Percentiles rank a stretch among this genome's conserved stretches.
phyloP scores from a whole-genome alignment of 2,888 invertebrate genomes.

The Melanchra persicariae region DNA sequence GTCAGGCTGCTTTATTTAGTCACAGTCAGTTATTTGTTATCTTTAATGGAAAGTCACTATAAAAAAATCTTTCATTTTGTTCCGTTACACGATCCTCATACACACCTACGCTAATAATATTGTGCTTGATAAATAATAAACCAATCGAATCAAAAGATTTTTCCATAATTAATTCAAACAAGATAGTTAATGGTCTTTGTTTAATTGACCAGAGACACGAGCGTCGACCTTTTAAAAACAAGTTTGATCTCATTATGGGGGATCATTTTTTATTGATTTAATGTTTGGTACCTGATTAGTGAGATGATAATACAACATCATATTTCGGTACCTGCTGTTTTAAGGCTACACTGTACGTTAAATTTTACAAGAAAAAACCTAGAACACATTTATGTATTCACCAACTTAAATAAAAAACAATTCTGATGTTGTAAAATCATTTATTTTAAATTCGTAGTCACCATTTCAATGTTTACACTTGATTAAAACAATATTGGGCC shows the following conservation, averaged over 20 bases:
- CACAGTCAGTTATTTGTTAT: too few relatives aligned
- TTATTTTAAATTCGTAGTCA: too few relatives aligned
- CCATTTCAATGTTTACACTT: too few relatives aligned
- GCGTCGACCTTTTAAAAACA: slow-evolving; percentile 42
- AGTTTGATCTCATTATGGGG: slow-evolving; percentile 35
- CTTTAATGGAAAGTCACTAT: too few relatives aligned
- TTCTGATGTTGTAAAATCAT: too few relatives aligned
- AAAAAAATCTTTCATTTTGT: neutral
- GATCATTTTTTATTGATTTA: slow-evolving; percentile 39
- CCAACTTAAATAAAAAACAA: too few relatives aligned
- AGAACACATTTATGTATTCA: neutral
- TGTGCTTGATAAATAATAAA: neutral
- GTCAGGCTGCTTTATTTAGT: too few relatives aligned
- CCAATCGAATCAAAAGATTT: slow-evolving; percentile 16
- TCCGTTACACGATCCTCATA: neutral
- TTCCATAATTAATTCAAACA: slow-evolving; percentile 38
- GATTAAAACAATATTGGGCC: too few relatives aligned
- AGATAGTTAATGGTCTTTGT: slow-evolving; percentile 50
- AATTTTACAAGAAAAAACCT: neutral
- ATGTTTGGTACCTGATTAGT: slow-evolving; percentile 10
- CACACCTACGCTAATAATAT: neutral
- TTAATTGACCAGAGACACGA: slow-evolving; percentile 54
- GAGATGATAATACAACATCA: slow-evolving; percentile 1
- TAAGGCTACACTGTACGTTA: neutral
- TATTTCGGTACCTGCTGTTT: slow-evolving; percentile 1